Conservation (phyloP, 2,888 invertebrate genomes). For the Dolomedes plantarius region DNA sequence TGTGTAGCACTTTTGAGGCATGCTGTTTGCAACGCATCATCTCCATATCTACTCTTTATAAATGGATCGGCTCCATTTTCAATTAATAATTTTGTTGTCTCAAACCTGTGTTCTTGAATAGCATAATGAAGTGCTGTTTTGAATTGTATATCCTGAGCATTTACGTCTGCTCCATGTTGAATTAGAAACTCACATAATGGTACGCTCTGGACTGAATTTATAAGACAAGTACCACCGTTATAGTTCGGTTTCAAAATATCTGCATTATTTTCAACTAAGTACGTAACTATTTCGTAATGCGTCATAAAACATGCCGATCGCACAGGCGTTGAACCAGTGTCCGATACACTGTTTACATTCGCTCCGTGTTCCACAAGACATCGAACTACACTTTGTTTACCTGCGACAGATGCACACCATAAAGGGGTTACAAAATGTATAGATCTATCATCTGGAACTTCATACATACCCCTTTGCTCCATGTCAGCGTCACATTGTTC, state of each 20-base stretch:
- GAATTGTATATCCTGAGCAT: conserved; percentile 91
- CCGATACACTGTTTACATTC: conserved; percentile 89
- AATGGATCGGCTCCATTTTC: conserved; percentile 87
- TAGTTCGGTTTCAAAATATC: conserved; percentile 85
- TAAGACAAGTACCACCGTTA: conserved; percentile 94
- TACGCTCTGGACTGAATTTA: conserved; percentile 92
- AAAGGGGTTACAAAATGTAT: conserved; percentile 90
- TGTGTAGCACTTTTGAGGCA: conserved; percentile 83
- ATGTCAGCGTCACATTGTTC: conserved; percentile 88
- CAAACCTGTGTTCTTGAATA: conserved; percentile 83
- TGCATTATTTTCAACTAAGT: conserved; percentile 76
- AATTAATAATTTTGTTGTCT: conserved; percentile 88
- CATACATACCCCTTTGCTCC: conserved; percentile 88
- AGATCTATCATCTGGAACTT: conserved; percentile 88
- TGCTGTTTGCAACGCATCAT: conserved; percentile 92
- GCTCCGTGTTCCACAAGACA: conserved; percentile 88
- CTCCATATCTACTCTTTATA: conserved; percentile 86
- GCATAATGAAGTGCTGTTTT: conserved; percentile 96
- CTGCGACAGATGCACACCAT: conserved; percentile 94
- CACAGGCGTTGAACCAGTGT: conserved; percentile 89
- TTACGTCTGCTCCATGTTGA: conserved; percentile 86
- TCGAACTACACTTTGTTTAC: conserved; percentile 86
- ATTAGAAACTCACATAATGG: conserved; percentile 88
- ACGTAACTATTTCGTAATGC: conserved; percentile 84
- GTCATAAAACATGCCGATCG: conserved; percentile 96